A percentile compares a stretch with the other conserved stretches of the same genome.
Conservation (phyloP, 2,113 vertebrate genomes). For the Hucho hucho region DNA sequence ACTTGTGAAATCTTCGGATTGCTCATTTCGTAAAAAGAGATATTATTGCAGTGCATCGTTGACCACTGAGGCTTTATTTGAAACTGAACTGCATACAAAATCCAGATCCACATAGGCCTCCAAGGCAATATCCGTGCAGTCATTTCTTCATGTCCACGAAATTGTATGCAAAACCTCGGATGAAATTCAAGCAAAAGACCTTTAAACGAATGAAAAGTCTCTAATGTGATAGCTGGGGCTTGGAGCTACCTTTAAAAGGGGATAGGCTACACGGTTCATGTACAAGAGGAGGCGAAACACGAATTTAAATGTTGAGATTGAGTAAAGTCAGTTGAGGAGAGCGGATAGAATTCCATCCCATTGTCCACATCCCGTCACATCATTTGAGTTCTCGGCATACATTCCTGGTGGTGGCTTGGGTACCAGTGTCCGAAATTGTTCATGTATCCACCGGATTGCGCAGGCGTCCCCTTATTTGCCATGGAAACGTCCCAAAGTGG, state of each 20-base stretch:
- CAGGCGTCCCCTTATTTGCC: slow-evolving; percentile 71
- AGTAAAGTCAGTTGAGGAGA: not conserved
- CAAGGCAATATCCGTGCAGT: not conserved
- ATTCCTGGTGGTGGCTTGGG: slow-evolving; percentile 79
- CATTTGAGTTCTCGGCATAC: slow-evolving; percentile 79
- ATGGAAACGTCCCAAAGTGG: slow-evolving; percentile 83
- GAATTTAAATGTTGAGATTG: not conserved
- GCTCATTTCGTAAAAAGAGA: not conserved
- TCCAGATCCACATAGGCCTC: not conserved
- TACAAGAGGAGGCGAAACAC: not conserved
- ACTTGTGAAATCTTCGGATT: not conserved
- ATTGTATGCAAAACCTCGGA: not conserved
- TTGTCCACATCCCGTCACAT: slow-evolving; percentile 72
- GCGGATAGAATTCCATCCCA: not conserved
- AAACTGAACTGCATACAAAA: slow-evolving; percentile 17
- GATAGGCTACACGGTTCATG: not conserved
- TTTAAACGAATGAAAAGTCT: not conserved
- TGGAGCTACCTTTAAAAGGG: not conserved
- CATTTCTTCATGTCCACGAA: not conserved
- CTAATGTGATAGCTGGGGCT: not conserved
- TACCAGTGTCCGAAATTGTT: slow-evolving; percentile 87
- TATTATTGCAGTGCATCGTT: not conserved
- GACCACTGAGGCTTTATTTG: slow-evolving; percentile 42
- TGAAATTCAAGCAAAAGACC: not conserved
- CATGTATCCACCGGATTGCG: slow-evolving; percentile 76